Percentiles rank a stretch among this genome's conserved stretches.
Conservation (phyloP, 2,888 invertebrate species). For the Aspidapion aeneum region DNA sequence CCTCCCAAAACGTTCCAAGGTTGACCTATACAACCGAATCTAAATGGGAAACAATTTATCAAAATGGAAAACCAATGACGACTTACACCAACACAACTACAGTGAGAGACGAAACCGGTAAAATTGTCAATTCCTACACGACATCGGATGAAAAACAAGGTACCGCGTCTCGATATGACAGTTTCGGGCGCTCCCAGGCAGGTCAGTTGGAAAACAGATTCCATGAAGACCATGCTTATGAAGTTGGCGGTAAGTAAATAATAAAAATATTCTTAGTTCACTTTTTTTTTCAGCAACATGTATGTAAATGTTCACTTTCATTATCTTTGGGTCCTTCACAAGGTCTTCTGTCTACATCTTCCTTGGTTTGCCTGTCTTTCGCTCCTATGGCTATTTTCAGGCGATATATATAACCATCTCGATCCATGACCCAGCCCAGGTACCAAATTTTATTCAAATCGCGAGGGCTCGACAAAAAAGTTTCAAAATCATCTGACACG, state of each 20-base stretch:
- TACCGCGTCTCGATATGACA: not conserved
- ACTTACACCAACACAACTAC: slow-evolving; percentile 34
- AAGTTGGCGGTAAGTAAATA: slow-evolving; percentile 22
- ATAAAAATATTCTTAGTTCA: too few species aligned
- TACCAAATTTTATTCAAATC: too few species aligned
- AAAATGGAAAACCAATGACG: slow-evolving; percentile 28
- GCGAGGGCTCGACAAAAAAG: too few species aligned
- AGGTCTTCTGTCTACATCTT: too few species aligned
- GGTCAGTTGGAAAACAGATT: slow-evolving; percentile 10
- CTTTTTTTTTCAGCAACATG: too few species aligned
- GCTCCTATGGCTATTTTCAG: too few species aligned
- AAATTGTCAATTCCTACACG: slow-evolving; percentile 30
- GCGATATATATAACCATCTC: too few species aligned
- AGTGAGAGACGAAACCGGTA: slow-evolving; percentile 32
- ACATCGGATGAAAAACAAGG: slow-evolving; percentile 17
- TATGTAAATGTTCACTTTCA: too few species aligned
- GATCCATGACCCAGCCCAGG: too few species aligned
- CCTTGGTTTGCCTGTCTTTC: too few species aligned
- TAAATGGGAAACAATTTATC: slow-evolving; percentile 16
- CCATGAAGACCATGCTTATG: slow-evolving; percentile 18
- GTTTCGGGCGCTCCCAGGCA: not conserved
- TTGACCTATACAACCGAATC: slow-evolving; percentile 12
- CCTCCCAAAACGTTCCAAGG: not conserved
- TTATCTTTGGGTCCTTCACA: too few species aligned
- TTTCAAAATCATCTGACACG: too few species aligned